Percentiles rank a stretch among this genome's conserved stretches.
Conservation (phyloP, 2,888 invertebrate genomes). For the Drosophila ezoana region DNA sequence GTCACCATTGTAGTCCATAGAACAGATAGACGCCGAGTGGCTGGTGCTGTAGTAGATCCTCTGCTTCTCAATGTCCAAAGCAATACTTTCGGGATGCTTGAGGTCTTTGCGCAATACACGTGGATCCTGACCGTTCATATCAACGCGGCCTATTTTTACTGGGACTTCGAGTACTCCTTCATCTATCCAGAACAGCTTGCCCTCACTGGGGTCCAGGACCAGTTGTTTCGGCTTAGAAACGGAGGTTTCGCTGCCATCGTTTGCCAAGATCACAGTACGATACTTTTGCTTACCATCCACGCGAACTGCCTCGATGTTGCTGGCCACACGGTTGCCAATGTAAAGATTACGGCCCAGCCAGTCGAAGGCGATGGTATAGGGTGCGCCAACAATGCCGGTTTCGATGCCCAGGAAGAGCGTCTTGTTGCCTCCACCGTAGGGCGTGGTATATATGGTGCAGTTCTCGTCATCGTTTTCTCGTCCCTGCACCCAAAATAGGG, state of each 20-base stretch:
- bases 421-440: conserved; percentile 93
- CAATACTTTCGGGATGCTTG: conserved; percentile 91
- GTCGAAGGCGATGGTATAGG: conserved; percentile 96
- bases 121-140: conserved; percentile 96
- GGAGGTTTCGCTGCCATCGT: conserved; percentile 93
- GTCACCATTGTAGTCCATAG: conserved; percentile 90
- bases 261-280: conserved; percentile 93
- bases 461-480: conserved; percentile 92
- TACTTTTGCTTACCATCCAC: conserved; percentile 94
- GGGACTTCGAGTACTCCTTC: conserved; percentile 94
- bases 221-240: conserved; percentile 95
- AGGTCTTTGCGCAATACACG: conserved; percentile 89
- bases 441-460: conserved; percentile 94
- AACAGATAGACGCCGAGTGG: conserved; percentile 89
- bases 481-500: conserved; percentile 94
- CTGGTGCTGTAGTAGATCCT: conserved; percentile 95
- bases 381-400: conserved; percentile 95
- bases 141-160: conserved; percentile 94
- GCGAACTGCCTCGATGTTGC: conserved; percentile 95
- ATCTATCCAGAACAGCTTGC: conserved; percentile 98
- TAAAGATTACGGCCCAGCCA: conserved; percentile 98
- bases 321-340: conserved; percentile 94
- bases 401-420: conserved; percentile 93
- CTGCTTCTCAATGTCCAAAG: conserved; percentile 93
- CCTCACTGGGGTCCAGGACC: conserved; percentile 96